These are phyloP conservation scores for Cettia cetti DNA, from an alignment of 2,113 vertebrate genomes.

Conservation along the genomic window DNA sequence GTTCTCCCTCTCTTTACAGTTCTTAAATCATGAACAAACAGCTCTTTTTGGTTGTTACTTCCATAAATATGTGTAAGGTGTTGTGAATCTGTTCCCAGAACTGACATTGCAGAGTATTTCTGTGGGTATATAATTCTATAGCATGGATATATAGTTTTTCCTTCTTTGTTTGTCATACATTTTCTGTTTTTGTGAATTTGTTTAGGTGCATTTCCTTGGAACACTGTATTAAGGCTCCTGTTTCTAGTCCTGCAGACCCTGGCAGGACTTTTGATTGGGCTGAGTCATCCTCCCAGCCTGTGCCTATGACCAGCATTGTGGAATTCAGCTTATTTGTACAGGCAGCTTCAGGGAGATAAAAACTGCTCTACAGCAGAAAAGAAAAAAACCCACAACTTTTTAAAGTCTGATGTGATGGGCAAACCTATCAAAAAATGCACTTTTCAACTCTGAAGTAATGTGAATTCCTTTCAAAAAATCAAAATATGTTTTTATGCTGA, in stretches of 20 bases:
- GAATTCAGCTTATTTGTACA: neutral
- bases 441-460: neutral
- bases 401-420: neutral
- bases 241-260: neutral
- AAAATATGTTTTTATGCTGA: neutral
- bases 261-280: neutral
- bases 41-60: neutral
- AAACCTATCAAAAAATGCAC: neutral
- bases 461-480: neutral
- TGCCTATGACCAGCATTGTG: rapidly evolving
- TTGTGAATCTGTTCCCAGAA: neutral
- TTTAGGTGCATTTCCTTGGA: neutral
- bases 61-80: neutral
- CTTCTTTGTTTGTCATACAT: neutral
- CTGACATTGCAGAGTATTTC: neutral
- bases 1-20: neutral
- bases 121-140: neutral
- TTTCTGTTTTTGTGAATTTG: neutral
- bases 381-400: neutral
- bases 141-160: no score
- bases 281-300: neutral
- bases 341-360: neutral
- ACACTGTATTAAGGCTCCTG: neutral
- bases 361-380: neutral
- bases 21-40: neutral